Evolutionary conservation across 2,113 vertebrate genomes (phyloP).

Genomic region (Boleophthalmus pectinirostris): DNA sequence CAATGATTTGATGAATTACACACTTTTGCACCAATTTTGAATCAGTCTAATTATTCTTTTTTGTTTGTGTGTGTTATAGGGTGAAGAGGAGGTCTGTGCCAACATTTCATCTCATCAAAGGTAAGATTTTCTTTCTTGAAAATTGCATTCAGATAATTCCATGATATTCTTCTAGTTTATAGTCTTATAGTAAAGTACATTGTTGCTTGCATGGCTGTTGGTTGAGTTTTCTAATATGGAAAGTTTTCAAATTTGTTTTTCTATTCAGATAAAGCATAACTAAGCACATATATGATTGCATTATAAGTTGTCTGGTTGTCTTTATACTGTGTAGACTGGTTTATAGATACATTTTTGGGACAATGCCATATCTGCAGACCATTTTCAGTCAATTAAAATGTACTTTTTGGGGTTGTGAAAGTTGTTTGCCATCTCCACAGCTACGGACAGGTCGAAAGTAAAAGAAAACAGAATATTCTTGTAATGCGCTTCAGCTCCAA

Average conservation of each 20-base stretch:
- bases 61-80: conserved; percentile 36
- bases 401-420: neutral
- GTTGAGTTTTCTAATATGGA: neutral
- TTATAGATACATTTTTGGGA: neutral
- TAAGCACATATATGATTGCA: neutral
- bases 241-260: no score
- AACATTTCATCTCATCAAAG: conserved; percentile 46
- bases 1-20: no score
- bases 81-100: conserved; percentile 54
- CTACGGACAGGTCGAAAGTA: neutral
- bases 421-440: neutral
- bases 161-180: neutral
- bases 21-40: no score
- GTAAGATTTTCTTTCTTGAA: conserved; percentile 17
- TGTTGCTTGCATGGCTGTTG: neutral
- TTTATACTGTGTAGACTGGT: neutral
- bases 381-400: no score
- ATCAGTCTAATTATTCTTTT: conserved; percentile 9
- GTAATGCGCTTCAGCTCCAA: neutral
- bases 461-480: neutral
- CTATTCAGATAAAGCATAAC: neutral
- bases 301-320: neutral
- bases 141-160: neutral
- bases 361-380: neutral
- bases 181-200: no score